Base-by-base conservation (phyloP, 1,140 invertebrate genomes). In the Eufriesea mexicana region DNA sequence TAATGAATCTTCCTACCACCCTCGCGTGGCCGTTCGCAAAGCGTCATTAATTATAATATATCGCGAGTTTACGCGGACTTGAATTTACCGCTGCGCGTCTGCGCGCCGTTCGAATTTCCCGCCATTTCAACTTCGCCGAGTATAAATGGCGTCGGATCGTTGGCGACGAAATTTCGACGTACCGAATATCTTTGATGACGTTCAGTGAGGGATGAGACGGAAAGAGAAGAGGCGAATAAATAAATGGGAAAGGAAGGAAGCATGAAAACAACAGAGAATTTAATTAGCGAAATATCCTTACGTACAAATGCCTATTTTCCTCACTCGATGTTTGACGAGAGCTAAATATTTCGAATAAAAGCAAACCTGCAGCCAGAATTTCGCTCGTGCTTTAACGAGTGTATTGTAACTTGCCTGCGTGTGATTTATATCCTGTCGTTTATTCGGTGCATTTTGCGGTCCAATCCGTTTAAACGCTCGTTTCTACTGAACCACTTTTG, bases 11-110 rank as follows among this genome's bases (percentile, higher is more conserved):
- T 42, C 35, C 35, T 35, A 35, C 35, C 35, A 54, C 9, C 14
- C 14, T 10, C 0, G 49, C 28, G 10, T n/a, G 0, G 14, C 23
- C 12, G 35, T n/a, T 66, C 54, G 25, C 6, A 51, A 75, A 75
- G n/a, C 57, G n/a, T 75, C n/a, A 75, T 75, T 75, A 75, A 62
- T 62, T 67, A 54, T 45, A 78, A 78, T n/a, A 35, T 5, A 14
- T 66, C n/a, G 2, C 18, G 14, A 5, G 18, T 20, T 2, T 4
- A 18, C 20, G 18, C 14, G 0, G 1, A 0, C 16, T 49, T 62
- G 23, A 49, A n/a, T 5, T 5, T n/a, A 1, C 25, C 18, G 18
- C 12, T 47, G 23, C 28, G 6, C 18, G 5, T 42, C 1, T 14
- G 6, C 28, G 35, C 35, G 35, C 4, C 57, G n/a, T 49, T 51